Base-by-base conservation (phyloP, 2,113 vertebrate genomes). In the Calonectris borealis region DNA sequence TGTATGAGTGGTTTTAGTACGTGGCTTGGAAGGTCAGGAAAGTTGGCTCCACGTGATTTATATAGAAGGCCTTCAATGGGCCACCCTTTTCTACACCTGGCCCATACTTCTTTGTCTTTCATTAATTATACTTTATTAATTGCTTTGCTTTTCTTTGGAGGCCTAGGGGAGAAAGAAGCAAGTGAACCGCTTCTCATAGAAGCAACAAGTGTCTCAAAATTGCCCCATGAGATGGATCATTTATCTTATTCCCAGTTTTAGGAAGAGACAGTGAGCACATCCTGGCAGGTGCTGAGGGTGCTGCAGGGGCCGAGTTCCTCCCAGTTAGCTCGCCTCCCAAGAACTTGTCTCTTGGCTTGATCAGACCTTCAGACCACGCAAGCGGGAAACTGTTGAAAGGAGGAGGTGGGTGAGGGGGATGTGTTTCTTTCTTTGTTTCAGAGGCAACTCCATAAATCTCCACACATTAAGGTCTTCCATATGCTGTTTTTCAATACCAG, bases 311-410 rank as follows among this genome's bases (percentile, higher is more conserved):
- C 0, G 1, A 64, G 38, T 69, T 12, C 19, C n/a, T 66, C 68
- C 38, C 36, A 81, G 0, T 54, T 80, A 78, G 15, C 75, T 88
- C 4, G 1, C 31, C 32, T 69, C 40, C 36, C 17, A 87, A 48
- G 40, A 46, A 49, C 70, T 85, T 71, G 29, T 76, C 27, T 93
- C 19, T 70, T 87, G 52, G 17, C 51, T 89, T 22, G 60, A 88
- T 96, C 51, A 64, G 58, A 76, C 79, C 76, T 83, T 81, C 64
- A 72, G 58, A 91, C 34, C 54, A 73, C 2, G 19, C 3, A 34
- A 87, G 24, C 54, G 29, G 26, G 27, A 96, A 93, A 90, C 86
- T 65, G 92, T 75, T 95, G 68, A 83, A 92, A 94, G 75, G 62
- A 93, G 70, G 54, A 84, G 70, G 61, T 77, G 66, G 16, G 34